Base-by-base conservation (phyloP, 2,113 vertebrate genomes). In the Saccopteryx leptura region DNA sequence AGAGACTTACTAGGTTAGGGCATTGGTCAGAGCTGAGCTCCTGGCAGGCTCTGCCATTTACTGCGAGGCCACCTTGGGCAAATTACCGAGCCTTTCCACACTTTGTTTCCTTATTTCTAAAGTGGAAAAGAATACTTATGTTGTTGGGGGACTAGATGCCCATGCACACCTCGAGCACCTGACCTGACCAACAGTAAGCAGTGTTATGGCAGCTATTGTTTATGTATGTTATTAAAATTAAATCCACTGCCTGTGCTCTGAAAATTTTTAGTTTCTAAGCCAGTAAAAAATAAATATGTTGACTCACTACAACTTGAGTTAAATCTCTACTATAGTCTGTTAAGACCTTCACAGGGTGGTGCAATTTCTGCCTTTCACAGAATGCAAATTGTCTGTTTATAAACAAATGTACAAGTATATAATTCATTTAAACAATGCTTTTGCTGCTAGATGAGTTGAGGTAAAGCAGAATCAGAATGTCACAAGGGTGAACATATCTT, bases 301-400 rank as follows among this genome's bases (percentile, higher is more conserved):
- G 54, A 81, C 2, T 93, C 63, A 46, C 28, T 93, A 3, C 65
- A 74, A 88, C 48, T 82, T 90, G 23, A 50, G 31, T 80, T 75
- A 89, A 72, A 33, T 46, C 12, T 81, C 58, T 79, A 31, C 12
- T 58, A 2, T 85, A 17, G 3, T 72, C 31, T 86, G 46, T 86
- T 91, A 83, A 89, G 79, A 83, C 48, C 23, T 52, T 91, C 6
- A 46, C 61, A 13, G 5, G 0, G 11, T 56, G 46, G 28, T 85
- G 19, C 19, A 31, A 0, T 91, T 96, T 92, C 72, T 92, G 54
- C 14, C 18, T 81, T 88, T 95, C 61, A 91, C 14, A 75, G 84
- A 87, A 84, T 93, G 83, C 23, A 74, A 24, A 46, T 26, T 84
- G 75, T 33, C 82, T 81, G n/a, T 61, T 68, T 17, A 69, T 78